Evolutionary conservation across 2,888 invertebrate genomes (phyloP).

Genomic region (Megastigmus dorsalis): DNA sequence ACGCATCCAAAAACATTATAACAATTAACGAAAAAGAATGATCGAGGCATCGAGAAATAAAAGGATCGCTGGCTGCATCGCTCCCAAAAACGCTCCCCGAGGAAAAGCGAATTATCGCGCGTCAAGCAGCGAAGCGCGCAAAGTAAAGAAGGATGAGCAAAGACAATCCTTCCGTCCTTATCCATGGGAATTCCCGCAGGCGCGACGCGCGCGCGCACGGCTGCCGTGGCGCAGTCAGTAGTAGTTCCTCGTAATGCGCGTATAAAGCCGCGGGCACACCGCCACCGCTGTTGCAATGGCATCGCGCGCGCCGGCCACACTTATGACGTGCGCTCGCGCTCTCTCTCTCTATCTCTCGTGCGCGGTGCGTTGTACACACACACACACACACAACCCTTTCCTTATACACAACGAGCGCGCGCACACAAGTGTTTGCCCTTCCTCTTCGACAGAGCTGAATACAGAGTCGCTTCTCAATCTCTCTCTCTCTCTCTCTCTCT

Average conservation of each 20-base stretch:
- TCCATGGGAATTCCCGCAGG: conserved; percentile 59
- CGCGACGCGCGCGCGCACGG: conserved; percentile 54
- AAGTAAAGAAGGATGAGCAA: not conserved
- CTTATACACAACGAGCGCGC: not conserved
- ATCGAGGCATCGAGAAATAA: not conserved
- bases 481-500: conserved; percentile 53
- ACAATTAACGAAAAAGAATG: not conserved
- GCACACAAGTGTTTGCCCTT: not conserved
- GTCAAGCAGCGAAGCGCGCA: not conserved
- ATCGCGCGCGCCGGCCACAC: conserved; percentile 69
- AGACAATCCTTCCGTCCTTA: conserved; percentile 41
- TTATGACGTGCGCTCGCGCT: conserved; percentile 70
- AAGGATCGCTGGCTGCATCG: no score
- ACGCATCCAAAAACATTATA: not conserved
- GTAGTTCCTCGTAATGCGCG: no score
- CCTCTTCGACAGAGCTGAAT: not conserved
- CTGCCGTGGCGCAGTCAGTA: not conserved
- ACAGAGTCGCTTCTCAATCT: no score
- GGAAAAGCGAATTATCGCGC: no score
- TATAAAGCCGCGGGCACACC: no score
- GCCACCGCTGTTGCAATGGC: no score
- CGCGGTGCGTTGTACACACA: no score
- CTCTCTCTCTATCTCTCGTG: no score
- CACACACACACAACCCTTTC: no score
- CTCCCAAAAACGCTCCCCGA: no score